These are phyloP conservation scores for Cistogaster globosa DNA, from an alignment of 2,888 invertebrate genomes.

Conservation along the genomic window DNA sequence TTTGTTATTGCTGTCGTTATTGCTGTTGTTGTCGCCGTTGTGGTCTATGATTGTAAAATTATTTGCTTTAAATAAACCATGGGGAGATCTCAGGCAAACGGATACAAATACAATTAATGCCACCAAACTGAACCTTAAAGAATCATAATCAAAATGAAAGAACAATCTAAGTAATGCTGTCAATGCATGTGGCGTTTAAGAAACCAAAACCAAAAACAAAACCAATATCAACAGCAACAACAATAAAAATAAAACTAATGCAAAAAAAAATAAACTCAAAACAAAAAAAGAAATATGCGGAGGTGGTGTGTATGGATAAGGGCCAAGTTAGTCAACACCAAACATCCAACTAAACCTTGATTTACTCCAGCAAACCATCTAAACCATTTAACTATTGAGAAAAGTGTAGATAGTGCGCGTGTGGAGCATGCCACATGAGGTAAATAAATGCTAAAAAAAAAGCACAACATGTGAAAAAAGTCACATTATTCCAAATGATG, in stretches of 20 bases:
- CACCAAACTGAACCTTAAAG: conserved; percentile 32
- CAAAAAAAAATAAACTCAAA: background rate
- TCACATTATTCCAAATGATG: conserved; percentile 46
- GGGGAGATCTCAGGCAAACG: conserved; percentile 57
- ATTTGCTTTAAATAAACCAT: conserved; percentile 70
- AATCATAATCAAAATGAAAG: conserved; percentile 46
- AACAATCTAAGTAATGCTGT: conserved; percentile 54
- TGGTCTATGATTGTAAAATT: conserved; percentile 69
- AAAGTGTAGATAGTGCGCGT: conserved; percentile 64
- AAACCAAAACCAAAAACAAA: conserved; percentile 22
- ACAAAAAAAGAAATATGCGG: conserved; percentile 52
- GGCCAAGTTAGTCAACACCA: conserved; percentile 60
- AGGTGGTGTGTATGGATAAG: conserved; percentile 64
- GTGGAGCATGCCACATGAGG: conserved; percentile 69
- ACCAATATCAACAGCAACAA: conserved; percentile 1
- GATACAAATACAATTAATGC: conserved; percentile 48
- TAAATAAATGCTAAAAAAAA: conserved; percentile 48
- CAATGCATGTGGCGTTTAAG: conserved; percentile 69
- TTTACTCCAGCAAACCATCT: conserved; percentile 18
- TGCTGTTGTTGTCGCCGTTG: conserved; percentile 65
- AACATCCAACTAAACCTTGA: conserved; percentile 26
- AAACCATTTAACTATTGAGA: conserved; percentile 47
- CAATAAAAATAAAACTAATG: no score
- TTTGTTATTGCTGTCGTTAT: conserved; percentile 24
- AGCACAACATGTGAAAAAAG: conserved; percentile 33